Conservation (phyloP, 2,888 invertebrate species). For the Brachypalpus laphriformis region DNA sequence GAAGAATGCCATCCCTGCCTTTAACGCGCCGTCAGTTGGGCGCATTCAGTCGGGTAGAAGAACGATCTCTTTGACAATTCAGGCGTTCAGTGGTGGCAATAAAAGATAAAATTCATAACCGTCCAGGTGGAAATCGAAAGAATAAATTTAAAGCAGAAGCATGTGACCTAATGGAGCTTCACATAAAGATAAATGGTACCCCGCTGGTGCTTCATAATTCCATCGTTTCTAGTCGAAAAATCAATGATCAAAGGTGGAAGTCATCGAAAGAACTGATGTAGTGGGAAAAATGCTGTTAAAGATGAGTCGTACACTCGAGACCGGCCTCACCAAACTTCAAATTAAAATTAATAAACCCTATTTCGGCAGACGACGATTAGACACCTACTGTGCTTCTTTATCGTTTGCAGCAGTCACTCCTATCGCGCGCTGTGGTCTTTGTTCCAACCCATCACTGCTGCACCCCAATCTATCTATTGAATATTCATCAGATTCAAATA, state of each 20-base stretch:
- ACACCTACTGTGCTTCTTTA: slow-evolving; percentile 1
- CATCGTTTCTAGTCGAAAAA: neutral
- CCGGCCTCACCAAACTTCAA: too few species aligned
- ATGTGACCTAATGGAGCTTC: neutral
- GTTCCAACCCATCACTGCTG: slow-evolving; percentile 1
- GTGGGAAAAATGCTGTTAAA: too few species aligned
- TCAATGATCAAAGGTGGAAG: neutral
- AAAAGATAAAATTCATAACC: neutral
- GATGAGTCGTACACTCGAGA: too few species aligned
- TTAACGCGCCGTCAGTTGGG: neutral
- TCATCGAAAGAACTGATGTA: too few species aligned
- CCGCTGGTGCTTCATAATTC: too few species aligned
- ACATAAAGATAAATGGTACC: neutral
- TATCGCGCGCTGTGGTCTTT: neutral
- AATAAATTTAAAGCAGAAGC: neutral
- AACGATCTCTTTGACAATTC: neutral
- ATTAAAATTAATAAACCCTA: neutral
- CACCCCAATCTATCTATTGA: slow-evolving; percentile 26
- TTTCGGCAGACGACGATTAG: neutral
- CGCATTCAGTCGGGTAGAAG: neutral
- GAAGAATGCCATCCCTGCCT: neutral
- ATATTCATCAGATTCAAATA: slow-evolving; percentile 29
- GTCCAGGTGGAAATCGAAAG: neutral
- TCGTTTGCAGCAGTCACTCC: neutral
- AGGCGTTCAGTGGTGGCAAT: neutral